Conservation (phyloP, 2,888 invertebrate species). For the Drosophila anomalipes region DNA sequence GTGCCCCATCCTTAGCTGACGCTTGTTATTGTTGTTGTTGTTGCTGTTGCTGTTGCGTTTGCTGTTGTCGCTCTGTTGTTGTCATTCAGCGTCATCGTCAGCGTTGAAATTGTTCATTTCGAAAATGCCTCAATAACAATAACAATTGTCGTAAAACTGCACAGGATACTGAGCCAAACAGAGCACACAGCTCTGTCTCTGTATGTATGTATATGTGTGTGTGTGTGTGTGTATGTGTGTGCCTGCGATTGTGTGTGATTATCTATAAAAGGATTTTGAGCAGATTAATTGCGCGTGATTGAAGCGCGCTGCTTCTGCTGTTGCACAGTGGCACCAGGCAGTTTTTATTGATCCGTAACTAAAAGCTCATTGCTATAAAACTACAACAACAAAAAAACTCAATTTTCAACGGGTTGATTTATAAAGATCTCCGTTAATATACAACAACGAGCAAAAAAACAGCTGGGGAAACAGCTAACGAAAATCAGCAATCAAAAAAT, state of each 20-base stretch:
- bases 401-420: not conserved
- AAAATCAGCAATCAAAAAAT: not conserved
- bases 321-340: slow-evolving; percentile 59
- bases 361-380: slow-evolving; percentile 25
- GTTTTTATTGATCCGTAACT: slow-evolving; percentile 5
- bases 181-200: slow-evolving; percentile 34
- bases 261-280: slow-evolving; percentile 82
- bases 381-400: not conserved
- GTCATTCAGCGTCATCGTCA: slow-evolving; percentile 77
- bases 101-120: slow-evolving; percentile 81
- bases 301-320: slow-evolving; percentile 70
- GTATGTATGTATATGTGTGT: not conserved
- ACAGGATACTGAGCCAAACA: slow-evolving; percentile 67
- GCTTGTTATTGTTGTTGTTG: slow-evolving; percentile 14
- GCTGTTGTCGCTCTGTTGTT: slow-evolving; percentile 50
- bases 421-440: not conserved
- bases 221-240: slow-evolving; percentile 14
- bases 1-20: slow-evolving; percentile 41
- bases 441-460: not conserved
- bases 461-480: too few species aligned
- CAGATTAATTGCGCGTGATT: slow-evolving; percentile 82
- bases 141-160: slow-evolving; percentile 81
- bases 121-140: slow-evolving; percentile 82
- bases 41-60: slow-evolving; percentile 21
- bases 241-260: slow-evolving; percentile 72